phyloP scores from a whole-genome alignment of 2,113 vertebrate genomes.

The Jaculus jaculus region DNA sequence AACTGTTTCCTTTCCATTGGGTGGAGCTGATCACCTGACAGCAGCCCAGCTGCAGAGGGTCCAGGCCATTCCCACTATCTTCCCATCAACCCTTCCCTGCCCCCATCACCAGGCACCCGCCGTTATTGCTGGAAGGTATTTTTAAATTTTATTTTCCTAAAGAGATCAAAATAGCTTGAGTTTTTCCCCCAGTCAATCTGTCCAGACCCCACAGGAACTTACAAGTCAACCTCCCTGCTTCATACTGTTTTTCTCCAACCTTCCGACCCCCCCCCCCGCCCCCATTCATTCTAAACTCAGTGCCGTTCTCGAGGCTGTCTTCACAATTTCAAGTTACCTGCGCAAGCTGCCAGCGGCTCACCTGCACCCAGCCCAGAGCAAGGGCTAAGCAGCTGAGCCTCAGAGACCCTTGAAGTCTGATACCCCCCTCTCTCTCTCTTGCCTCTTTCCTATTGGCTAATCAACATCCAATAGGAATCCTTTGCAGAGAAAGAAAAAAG shows the following conservation, averaged over 20 bases:
- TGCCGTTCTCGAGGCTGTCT: neutral
- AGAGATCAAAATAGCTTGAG: neutral
- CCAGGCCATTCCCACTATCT: neutral
- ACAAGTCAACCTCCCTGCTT: neutral
- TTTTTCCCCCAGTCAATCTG: neutral
- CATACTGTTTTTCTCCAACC: neutral
- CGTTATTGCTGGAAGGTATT: neutral
- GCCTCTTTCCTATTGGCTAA: neutral
- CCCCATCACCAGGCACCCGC: neutral
- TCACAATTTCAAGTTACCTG: neutral
- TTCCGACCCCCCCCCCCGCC: neutral
- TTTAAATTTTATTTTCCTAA: neutral
- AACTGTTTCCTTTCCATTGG: neutral
- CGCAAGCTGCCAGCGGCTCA: neutral
- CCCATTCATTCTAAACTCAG: neutral
- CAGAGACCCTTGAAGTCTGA: fast-evolving
- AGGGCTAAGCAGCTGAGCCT: neutral
- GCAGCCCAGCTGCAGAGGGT: neutral
- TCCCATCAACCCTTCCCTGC: neutral
- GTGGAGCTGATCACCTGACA: too few species aligned
- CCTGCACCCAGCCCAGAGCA: too few species aligned
- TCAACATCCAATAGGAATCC: neutral
- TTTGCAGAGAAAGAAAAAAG: neutral
- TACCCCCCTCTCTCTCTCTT: neutral
- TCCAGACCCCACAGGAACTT: neutral